A percentile compares a stretch with the other conserved stretches of the same genome.
Conservation (phyloP, 2,797 vertebrate species). For the Momotus momota region DNA sequence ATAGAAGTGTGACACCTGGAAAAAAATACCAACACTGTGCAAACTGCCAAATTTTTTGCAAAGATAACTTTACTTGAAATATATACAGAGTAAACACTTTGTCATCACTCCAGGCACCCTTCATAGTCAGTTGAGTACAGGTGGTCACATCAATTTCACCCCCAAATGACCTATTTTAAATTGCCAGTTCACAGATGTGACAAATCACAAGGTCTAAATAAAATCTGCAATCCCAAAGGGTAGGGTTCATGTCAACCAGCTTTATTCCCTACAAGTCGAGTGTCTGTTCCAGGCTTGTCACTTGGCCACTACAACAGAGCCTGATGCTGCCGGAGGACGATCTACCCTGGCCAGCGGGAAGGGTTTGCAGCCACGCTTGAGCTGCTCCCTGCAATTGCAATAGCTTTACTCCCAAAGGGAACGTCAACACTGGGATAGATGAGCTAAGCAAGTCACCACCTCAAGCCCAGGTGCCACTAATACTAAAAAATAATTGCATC, state of each 20-base stretch:
- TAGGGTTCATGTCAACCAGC: neutral
- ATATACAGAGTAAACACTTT: neutral
- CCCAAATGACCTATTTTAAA: neutral
- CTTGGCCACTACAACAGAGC: neutral
- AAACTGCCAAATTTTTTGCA: neutral
- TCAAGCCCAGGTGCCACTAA: neutral
- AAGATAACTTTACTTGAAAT: neutral
- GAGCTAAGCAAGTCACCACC: neutral
- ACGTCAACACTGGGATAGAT: rapidly evolving
- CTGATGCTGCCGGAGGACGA: neutral
- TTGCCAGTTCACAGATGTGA: neutral
- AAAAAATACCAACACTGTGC: neutral
- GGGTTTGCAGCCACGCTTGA: neutral
- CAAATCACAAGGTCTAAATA: neutral
- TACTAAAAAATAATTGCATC: neutral
- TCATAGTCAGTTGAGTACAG: neutral
- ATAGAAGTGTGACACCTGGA: neutral
- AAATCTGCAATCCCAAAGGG: neutral
- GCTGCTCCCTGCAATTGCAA: neutral
- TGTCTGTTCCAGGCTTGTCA: neutral
- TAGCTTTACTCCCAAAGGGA: neutral
- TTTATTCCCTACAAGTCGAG: neutral
- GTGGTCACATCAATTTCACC: neutral
- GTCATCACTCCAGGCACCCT: neutral
- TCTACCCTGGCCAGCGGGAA: rapidly evolving